A percentile compares a stretch with the other conserved stretches of the same genome.
phyloP scores from a whole-genome alignment of 1,140 invertebrate species.

The Pachyrhynchus sulphureomaculatus region DNA sequence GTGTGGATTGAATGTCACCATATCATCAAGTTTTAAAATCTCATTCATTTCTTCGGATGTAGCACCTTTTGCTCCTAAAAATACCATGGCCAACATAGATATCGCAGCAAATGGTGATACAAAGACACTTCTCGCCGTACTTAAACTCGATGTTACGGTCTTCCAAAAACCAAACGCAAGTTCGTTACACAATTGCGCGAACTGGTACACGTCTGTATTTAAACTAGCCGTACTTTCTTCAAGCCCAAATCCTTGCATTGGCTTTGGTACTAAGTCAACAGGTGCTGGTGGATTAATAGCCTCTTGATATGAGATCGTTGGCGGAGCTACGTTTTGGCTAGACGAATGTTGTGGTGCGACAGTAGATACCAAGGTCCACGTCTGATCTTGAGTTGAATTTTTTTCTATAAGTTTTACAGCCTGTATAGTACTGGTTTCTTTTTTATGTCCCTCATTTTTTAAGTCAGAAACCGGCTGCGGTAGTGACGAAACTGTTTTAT shows the following conservation, averaged over 20 bases:
- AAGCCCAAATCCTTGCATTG: slow-evolving; percentile 67
- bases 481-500: slow-evolving; percentile 5
- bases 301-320: slow-evolving; percentile 23
- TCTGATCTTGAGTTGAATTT: slow-evolving; percentile 20
- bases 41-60: slow-evolving; percentile 89
- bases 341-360: slow-evolving; percentile 40
- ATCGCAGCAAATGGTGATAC: slow-evolving; percentile 83
- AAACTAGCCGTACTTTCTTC: slow-evolving; percentile 71
- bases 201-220: slow-evolving; percentile 51
- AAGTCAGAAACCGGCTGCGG: neutral
- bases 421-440: neutral
- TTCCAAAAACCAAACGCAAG: slow-evolving; percentile 80
- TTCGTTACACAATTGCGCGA: slow-evolving; percentile 74
- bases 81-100: slow-evolving; percentile 83
- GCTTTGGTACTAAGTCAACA: slow-evolving; percentile 59
- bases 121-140: slow-evolving; percentile 72
- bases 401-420: neutral
- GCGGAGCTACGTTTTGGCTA: slow-evolving; percentile 2
- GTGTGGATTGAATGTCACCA: slow-evolving; percentile 85
- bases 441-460: neutral
- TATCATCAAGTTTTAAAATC: slow-evolving; percentile 79
- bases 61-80: slow-evolving; percentile 80
- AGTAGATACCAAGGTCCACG: slow-evolving; percentile 48
- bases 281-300: slow-evolving; percentile 38
- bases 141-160: slow-evolving; percentile 67